Evolutionary conservation across 2,797 vertebrate genomes (phyloP).

Genomic region (Potorous gilbertii): DNA sequence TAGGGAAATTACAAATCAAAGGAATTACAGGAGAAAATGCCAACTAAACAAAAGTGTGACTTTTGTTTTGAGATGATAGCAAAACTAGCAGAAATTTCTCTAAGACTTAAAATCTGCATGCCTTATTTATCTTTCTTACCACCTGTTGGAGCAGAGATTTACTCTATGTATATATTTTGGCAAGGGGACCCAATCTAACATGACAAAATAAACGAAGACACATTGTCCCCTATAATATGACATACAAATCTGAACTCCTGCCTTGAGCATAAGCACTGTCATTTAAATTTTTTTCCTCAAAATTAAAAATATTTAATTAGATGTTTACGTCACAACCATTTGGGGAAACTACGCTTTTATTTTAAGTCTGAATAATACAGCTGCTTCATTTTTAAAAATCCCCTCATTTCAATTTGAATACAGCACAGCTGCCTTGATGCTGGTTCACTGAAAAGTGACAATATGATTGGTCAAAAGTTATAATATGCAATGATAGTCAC

Average conservation of each 20-base stretch:
- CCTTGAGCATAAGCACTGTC: background rate
- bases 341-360: slow-evolving; percentile 81
- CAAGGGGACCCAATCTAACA: background rate
- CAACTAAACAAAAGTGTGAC: background rate
- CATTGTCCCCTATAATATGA: background rate
- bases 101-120: background rate
- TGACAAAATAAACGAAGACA: background rate
- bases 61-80: background rate
- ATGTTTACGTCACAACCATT: slow-evolving; percentile 81
- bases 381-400: slow-evolving; percentile 78
- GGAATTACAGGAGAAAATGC: background rate
- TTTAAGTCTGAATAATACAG: slow-evolving; percentile 81
- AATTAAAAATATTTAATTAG: slow-evolving; percentile 82
- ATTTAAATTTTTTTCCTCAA: slow-evolving; percentile 46
- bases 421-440: slow-evolving; percentile 79
- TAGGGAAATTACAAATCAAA: slow-evolving; percentile 29
- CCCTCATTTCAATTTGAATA: slow-evolving; percentile 81
- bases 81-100: background rate
- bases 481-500: slow-evolving; percentile 64
- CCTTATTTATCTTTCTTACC: background rate
- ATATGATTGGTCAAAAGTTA: slow-evolving; percentile 65
- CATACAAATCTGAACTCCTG: background rate
- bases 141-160: background rate
- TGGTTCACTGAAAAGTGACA: slow-evolving; percentile 45
- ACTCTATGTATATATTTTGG: background rate